phyloP scores from a whole-genome alignment of 2,888 invertebrate genomes.

The Mythimna impura region DNA sequence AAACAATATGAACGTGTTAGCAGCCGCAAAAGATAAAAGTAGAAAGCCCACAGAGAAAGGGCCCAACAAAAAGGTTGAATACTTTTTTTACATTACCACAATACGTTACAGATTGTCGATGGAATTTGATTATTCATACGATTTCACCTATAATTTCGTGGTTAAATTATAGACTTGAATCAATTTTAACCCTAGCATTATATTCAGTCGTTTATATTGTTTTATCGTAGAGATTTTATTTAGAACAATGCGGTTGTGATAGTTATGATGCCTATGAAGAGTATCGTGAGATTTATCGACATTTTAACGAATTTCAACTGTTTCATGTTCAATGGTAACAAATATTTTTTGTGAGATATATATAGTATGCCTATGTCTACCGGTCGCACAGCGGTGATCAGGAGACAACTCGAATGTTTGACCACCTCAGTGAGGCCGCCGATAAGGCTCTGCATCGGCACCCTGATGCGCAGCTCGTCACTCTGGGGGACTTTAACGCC shows the following conservation, averaged over 20 bases:
- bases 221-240: conserved; percentile 40
- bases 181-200: conserved; percentile 64
- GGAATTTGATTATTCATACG: conserved; percentile 73
- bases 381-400: too few species aligned
- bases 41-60: conserved; percentile 82
- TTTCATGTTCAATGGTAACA: neutral
- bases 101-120: conserved; percentile 78
- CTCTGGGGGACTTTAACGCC: too few species aligned
- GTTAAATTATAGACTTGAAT: conserved; percentile 76
- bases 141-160: conserved; percentile 81
- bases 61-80: conserved; percentile 68
- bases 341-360: neutral
- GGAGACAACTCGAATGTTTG: too few species aligned
- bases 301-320: neutral
- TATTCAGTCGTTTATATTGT: conserved; percentile 43
- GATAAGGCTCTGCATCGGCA: too few species aligned
- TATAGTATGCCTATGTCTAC: too few species aligned
- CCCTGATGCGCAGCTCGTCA: too few species aligned
- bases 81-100: conserved; percentile 75
- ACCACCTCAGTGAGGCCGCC: too few species aligned
- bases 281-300: neutral
- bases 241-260: conserved; percentile 18
- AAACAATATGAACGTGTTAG: conserved; percentile 58
- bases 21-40: conserved; percentile 72
- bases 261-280: conserved; percentile 2